phyloP scores from a whole-genome alignment of 2,888 invertebrate genomes.

The Dusona sp. region DNA sequence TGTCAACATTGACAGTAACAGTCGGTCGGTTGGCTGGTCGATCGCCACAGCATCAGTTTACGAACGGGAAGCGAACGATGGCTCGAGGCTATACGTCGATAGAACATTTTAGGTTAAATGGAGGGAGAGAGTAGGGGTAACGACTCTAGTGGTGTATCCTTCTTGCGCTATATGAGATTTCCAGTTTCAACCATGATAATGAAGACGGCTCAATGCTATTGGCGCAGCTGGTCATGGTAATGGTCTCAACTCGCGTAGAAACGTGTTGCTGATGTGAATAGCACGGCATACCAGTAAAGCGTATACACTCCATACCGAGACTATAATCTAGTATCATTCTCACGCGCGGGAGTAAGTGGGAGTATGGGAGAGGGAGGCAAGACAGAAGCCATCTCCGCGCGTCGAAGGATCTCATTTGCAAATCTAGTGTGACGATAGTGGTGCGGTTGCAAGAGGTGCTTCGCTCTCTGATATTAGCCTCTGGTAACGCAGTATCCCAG shows the following conservation, averaged over 20 bases:
- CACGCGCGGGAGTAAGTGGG: slow-evolving; percentile 21
- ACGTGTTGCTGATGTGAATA: slow-evolving; percentile 18
- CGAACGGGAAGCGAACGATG: neutral
- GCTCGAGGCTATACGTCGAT: slow-evolving; percentile 10
- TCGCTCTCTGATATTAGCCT: slow-evolving; percentile 52
- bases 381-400: slow-evolving; percentile 30
- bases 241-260: slow-evolving; percentile 32
- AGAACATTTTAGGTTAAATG: slow-evolving; percentile 15
- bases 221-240: slow-evolving; percentile 34
- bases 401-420: slow-evolving; percentile 68
- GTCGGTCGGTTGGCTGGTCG: neutral
- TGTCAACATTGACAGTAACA: slow-evolving; percentile 30
- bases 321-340: slow-evolving; percentile 62
- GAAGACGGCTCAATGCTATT: slow-evolving; percentile 54
- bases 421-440: slow-evolving; percentile 66
- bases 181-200: slow-evolving; percentile 50
- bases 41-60: neutral
- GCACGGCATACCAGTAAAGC: slow-evolving; percentile 35
- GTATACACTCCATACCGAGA: slow-evolving; percentile 48
- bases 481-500: slow-evolving; percentile 57
- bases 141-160: neutral
- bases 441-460: slow-evolving; percentile 59
- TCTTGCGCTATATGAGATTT: slow-evolving; percentile 51
- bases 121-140: neutral
- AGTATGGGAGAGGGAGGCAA: slow-evolving; percentile 7